phyloP scores from a whole-genome alignment of 1,140 invertebrate genomes.

The Geopemphigus sp. region DNA sequence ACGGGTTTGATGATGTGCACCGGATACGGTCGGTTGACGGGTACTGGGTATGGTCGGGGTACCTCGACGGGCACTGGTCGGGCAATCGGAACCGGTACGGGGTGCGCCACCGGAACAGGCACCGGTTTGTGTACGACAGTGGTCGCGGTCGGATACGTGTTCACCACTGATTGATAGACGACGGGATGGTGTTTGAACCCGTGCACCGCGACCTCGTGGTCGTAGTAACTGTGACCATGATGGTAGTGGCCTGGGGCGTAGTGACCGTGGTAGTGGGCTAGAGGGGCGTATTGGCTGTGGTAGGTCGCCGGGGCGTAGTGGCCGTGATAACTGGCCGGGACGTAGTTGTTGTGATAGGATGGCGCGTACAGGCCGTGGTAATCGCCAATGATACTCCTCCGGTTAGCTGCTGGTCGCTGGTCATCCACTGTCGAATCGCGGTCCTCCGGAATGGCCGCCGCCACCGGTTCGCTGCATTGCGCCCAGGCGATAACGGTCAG shows the following conservation, averaged over 20 bases:
- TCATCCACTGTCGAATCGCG: neutral
- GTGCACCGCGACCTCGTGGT: neutral
- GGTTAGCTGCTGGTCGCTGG: neutral
- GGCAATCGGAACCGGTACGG: constrained; percentile 17
- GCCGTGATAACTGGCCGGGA: neutral
- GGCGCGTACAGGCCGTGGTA: neutral
- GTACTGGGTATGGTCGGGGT: constrained; percentile 24
- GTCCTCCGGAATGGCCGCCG: neutral
- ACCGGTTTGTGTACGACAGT: constrained; percentile 33
- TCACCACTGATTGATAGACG: constrained; percentile 33
- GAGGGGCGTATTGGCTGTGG: neutral
- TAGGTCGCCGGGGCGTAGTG: neutral
- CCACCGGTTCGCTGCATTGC: neutral
- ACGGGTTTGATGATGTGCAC: constrained; percentile 31
- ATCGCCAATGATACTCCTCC: constrained; percentile 15
- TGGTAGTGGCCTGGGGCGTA: neutral
- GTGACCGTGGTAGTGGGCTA: neutral
- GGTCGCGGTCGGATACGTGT: constrained; percentile 30
- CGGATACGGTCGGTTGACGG: constrained; percentile 39
- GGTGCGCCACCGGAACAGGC: neutral
- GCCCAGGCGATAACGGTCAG: neutral
- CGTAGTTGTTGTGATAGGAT: neutral
- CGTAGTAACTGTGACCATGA: neutral
- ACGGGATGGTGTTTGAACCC: constrained; percentile 24
- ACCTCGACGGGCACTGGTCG: constrained; percentile 25